Evolutionary conservation across 1,140 invertebrate genomes (phyloP), one percentile per base, ranked within the genome.

Genomic region (Pararge aegeria): DNA sequence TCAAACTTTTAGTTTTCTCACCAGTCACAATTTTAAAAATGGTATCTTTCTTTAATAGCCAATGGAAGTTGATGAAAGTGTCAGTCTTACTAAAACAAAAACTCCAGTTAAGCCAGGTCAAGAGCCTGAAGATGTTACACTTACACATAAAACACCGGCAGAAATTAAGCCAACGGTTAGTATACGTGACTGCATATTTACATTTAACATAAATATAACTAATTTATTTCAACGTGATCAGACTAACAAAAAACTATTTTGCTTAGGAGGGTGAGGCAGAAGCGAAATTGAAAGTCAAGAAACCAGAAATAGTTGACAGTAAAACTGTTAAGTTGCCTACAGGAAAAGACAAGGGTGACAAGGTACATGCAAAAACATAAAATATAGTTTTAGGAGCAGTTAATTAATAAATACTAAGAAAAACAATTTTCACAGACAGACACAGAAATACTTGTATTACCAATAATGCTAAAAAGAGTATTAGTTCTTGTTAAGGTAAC

Each of bases 141-240:
- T 88, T 30, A 86, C 84, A 79, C 87, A 90, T 66, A 90, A 86
- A 81, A 87, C 81, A 74, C 85, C 87, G 5, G 81, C 87, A 46
- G 80, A 88, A 66, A 85, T 77, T 30, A 80, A 82, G 61, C 87
- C 78, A 12, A 90, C 87, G 87, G 87, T 90, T 73, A 20, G 84
- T 89, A 86, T 52, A 66, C 18, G 12, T n/a, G n/a, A n/a, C n/a
- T n/a, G n/a, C 10, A 58, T 48, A 59, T 27, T 21, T 0, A 68
- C n/a, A 53, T 12, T 20, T 37, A 34, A 51, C n/a, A 46, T 9
- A 24, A 34, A 38, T 52, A 1, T 56, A 21, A 53, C 16, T 27
- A 40, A 1, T 46, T 40, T 38, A 61, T 58, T 61, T 61, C 20
- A 57, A 20, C 38, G 5, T 59, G 48, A 20, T 44, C 24, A 61